Conservation (phyloP, 2,113 vertebrate genomes). For the Hylia prasina region DNA sequence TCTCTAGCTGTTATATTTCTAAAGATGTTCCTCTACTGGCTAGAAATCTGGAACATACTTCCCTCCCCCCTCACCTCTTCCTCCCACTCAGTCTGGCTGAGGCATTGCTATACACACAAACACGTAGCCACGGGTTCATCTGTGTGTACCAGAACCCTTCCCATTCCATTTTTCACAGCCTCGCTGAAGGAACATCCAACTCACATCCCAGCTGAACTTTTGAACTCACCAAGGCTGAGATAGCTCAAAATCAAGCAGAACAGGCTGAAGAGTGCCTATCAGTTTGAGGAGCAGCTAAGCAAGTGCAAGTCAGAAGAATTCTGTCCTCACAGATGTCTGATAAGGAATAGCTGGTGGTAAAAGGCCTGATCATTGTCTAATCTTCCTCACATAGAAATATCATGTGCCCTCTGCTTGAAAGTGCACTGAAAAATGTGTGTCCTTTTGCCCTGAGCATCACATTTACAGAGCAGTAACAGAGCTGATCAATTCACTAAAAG, state of each 20-base stretch:
- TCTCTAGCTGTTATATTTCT: neutral
- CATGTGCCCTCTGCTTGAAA: neutral
- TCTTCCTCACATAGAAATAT: neutral
- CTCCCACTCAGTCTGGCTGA: neutral
- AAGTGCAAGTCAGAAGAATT: conserved; percentile 9
- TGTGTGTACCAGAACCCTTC: neutral
- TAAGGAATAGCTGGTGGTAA: neutral
- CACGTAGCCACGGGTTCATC: neutral
- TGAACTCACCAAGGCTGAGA: neutral
- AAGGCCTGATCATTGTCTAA: neutral
- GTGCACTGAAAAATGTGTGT: neutral
- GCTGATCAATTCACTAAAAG: neutral
- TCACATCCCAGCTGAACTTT: conserved; percentile 23
- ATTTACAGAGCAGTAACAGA: neutral
- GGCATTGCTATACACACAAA: neutral
- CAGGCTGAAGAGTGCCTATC: neutral
- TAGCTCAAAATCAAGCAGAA: conserved; percentile 1
- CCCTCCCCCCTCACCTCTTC: neutral
- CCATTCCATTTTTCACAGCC: neutral
- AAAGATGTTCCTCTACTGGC: neutral
- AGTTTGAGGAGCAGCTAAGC: neutral
- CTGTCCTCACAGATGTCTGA: neutral
- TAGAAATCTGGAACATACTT: neutral
- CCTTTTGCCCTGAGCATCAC: neutral
- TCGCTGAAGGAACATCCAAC: neutral